Percentiles rank a stretch among this genome's conserved stretches.
These are phyloP conservation scores for Penaeus japonicus DNA, from an alignment of 1,140 invertebrate species.

Conservation along the genomic window DNA sequence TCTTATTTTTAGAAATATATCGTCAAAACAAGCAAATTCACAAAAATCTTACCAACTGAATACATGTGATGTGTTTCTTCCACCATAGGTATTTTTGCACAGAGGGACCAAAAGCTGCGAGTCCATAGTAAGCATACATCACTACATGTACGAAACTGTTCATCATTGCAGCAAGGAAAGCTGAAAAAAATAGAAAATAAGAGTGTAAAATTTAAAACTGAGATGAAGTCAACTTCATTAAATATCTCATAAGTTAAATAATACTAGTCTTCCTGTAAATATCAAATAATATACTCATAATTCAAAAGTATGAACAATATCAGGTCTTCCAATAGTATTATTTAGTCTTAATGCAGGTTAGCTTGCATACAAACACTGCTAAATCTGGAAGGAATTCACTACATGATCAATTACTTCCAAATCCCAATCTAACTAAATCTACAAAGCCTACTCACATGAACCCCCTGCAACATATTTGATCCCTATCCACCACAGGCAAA, in stretches of 20 bases:
- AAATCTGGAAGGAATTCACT: too few relatives aligned
- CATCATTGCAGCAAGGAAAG: slow-evolving; percentile 85
- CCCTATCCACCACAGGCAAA: slow-evolving; percentile 93
- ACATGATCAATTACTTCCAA: not conserved
- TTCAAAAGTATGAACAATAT: too few relatives aligned
- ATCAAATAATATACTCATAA: too few relatives aligned
- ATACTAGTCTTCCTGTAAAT: not conserved
- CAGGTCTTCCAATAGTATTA: too few relatives aligned
- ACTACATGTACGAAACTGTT: slow-evolving; percentile 91
- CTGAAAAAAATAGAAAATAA: slow-evolving; percentile 67
- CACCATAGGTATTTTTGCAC: slow-evolving; percentile 88
- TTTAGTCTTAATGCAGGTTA: too few relatives aligned
- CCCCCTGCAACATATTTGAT: slow-evolving; percentile 97
- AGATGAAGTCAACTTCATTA: not conserved
- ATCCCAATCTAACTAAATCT: not conserved
- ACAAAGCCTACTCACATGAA: slow-evolving; percentile 74
- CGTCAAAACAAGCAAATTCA: not conserved
- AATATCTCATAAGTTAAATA: not conserved
- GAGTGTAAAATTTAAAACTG: not conserved
- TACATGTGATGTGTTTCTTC: slow-evolving; percentile 91
- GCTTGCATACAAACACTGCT: too few relatives aligned
- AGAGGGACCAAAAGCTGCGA: slow-evolving; percentile 81
- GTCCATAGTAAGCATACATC: slow-evolving; percentile 92
- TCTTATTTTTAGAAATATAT: too few relatives aligned
- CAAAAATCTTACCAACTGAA: slow-evolving; percentile 71